Base-by-base conservation (phyloP, 2,113 vertebrate species). In the Onychostoma macrolepis region DNA sequence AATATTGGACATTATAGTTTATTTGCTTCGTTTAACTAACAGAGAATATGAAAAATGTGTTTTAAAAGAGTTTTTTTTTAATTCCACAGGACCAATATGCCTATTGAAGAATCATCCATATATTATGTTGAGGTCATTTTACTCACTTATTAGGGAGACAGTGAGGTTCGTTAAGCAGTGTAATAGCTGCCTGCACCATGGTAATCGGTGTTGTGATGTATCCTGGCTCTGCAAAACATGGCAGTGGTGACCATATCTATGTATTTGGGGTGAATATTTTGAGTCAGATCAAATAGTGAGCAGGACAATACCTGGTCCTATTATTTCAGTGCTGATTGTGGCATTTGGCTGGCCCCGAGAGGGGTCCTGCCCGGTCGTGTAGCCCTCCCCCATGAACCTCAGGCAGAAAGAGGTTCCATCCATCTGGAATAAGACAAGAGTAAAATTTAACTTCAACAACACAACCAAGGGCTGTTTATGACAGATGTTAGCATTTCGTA, bases 361-460 rank as follows among this genome's bases (percentile, higher is more conserved):
- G 0, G 93, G 90, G 90, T 95, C 90, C 9, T 93, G 76, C 5
- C 92, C 95, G 80, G 95, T 91, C 1, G 93, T 94, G 87, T 96
- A 98, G 41, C 97, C 97, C 90, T 97, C 95, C 4, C 96, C 96
- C 81, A 95, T 96, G 88, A 98, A 97, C 0, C 93, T 97, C 91
- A 97, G 87, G 48, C 93, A 95, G 86, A 98, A 97, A 69, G 96
- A 97, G 13, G 95, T 87, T 19, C 87, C 92, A 53, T 97, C 96
- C 38, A 97, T 94, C 97, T 98, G 91, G 83, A 15, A 91, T 74
- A 43, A 85, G 69, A 85, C 30, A 69, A 87, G 1, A 76, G 33
- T 45, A 8, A 65, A 9, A 19, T 63, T 36, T 28, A 3, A 61
- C 21, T 76, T 61, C 71, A 19, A 78, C 48, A 45, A 28, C 1